These are phyloP conservation scores for Desoria tigrina DNA, from an alignment of 2,888 invertebrate genomes.

Conservation along the genomic window DNA sequence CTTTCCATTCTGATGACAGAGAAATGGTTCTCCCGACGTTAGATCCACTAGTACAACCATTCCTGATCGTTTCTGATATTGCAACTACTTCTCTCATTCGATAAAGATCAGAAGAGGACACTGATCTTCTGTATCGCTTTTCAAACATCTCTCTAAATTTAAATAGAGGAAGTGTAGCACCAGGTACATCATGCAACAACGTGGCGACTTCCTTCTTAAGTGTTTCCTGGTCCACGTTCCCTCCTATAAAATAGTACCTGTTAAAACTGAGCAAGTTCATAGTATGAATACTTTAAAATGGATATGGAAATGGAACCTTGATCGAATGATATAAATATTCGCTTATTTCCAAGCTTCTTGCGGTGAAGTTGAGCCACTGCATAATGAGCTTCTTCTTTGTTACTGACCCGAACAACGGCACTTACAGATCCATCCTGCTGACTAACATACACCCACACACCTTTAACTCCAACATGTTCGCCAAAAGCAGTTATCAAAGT, in stretches of 20 bases:
- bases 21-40: constrained; percentile 43
- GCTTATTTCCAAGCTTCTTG: constrained; percentile 75
- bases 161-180: constrained; percentile 73
- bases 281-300: too few species aligned
- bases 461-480: constrained; percentile 34
- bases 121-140: constrained; percentile 73
- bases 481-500: constrained; percentile 27
- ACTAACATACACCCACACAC: constrained; percentile 56
- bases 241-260: constrained; percentile 16
- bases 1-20: constrained; percentile 40
- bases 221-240: constrained; percentile 36
- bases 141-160: constrained; percentile 81
- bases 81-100: constrained; percentile 73
- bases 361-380: constrained; percentile 82
- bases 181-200: constrained; percentile 73
- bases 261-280: too few species aligned
- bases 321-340: constrained; percentile 74
- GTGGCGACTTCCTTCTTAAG: constrained; percentile 64
- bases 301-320: constrained; percentile 57
- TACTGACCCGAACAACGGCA: constrained; percentile 71
- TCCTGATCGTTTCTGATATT: constrained; percentile 38
- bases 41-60: constrained; percentile 22
- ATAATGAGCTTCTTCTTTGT: constrained; percentile 65
- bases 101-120: constrained; percentile 60
- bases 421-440: constrained; percentile 66